Evolutionary conservation across 2,113 vertebrate genomes (phyloP), one percentile per base, ranked within the genome.

Genomic region (Zosterops pallidus): DNA sequence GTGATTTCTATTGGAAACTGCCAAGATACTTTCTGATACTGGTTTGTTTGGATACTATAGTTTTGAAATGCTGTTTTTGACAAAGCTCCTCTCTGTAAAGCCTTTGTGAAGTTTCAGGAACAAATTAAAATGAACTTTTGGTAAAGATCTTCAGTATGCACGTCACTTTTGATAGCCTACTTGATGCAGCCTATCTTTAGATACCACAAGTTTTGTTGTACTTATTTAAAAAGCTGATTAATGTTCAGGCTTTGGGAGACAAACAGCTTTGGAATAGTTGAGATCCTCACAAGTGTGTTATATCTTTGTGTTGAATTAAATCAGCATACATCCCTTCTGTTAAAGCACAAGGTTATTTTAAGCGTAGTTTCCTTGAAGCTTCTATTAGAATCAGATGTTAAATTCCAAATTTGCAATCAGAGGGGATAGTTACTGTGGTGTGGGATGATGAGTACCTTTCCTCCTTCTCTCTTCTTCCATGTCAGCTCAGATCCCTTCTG

Each of bases 401-500:
- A 72, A 92, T 59, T 90, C 75, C 1, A 1, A 90, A 87, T 94
- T 76, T 80, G 59, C 60, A 68, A 6, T 42, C 56, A 62, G 47
- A 94, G 33, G 24, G 42, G 17, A 65, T 50, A 79, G 71, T 72
- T 2, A 2, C 37, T 80, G 35, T 69, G 82, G 41, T 3, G 2
- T 91, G 26, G 83, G 19, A 56, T 74, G 74, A 64, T 64, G 65
- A 31, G 39, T 90, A 18, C 71, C 53, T 90, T 92, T 64, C 33
- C 14, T 84, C 44, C 37, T 94, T 57, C 49, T 70, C 50, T 59
- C 26, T 90, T 33, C n/a, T 90, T 72, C 76, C 23, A 2, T 63
- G 79, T 94, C 96, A 95, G 69, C 86, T 95, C 68, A 84, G 42
- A 93, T 94, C 35, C 13, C 22, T 84, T 86, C 59, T 18, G 11